A percentile compares a stretch with the other conserved stretches of the same genome.
phyloP scores from a whole-genome alignment of 2,113 vertebrate genomes.

The Chlorocebus sabaeus region DNA sequence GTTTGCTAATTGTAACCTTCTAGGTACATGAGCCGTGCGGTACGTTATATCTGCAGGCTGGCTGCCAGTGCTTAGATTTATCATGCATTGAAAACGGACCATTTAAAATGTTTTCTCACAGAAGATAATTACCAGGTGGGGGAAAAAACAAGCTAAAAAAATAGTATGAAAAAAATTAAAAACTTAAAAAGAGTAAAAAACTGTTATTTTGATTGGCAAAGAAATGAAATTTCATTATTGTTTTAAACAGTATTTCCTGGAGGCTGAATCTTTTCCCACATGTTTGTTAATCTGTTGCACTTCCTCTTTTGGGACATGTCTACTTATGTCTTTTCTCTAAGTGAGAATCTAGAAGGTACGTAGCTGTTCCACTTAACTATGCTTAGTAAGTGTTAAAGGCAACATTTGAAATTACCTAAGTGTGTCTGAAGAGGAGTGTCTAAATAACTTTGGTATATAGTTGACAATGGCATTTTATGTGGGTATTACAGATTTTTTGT shows the following conservation, averaged over 20 bases:
- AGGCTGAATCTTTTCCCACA: background rate
- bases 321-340: background rate
- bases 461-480: background rate
- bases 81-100: too few relatives aligned
- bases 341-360: background rate
- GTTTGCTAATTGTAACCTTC: too few relatives aligned
- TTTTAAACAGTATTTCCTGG: background rate
- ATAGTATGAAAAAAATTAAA: background rate
- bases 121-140: background rate
- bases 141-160: background rate
- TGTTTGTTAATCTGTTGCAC: background rate
- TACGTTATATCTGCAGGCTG: too few relatives aligned
- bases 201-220: background rate
- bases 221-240: background rate
- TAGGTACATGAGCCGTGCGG: accelerated
- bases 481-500: background rate
- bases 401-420: background rate
- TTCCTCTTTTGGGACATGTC: background rate
- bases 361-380: background rate
- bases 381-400: background rate
- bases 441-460: background rate
- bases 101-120: too few relatives aligned
- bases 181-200: background rate
- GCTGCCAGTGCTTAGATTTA: too few relatives aligned
- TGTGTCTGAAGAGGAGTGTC: background rate